phyloP scores from a whole-genome alignment of 2,113 vertebrate species.

The Paratilapia polleni region DNA sequence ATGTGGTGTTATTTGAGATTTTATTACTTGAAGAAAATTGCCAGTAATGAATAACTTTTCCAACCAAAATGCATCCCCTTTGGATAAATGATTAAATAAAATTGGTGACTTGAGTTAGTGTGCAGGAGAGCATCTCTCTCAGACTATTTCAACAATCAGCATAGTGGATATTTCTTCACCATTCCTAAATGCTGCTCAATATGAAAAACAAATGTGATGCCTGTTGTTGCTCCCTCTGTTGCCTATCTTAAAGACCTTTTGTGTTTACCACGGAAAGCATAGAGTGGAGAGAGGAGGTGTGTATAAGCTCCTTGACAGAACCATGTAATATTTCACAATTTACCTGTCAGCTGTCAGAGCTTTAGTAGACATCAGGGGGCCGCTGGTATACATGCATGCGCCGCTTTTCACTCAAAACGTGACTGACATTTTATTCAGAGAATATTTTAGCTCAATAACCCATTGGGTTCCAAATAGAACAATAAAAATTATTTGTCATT shows the following conservation, averaged over 20 bases:
- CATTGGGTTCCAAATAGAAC: background rate
- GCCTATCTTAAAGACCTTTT: slow-evolving; percentile 17
- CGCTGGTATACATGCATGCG: slow-evolving; percentile 29
- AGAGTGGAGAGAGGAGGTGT: slow-evolving; percentile 9
- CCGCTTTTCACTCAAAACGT: slow-evolving; percentile 26
- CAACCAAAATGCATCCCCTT: background rate
- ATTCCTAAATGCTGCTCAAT: background rate
- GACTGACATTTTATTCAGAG: slow-evolving; percentile 32
- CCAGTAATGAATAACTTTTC: slow-evolving; percentile 3
- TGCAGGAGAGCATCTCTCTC: background rate
- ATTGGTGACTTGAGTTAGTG: background rate
- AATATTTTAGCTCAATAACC: background rate
- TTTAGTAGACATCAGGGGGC: slow-evolving; percentile 42
- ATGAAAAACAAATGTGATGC: slow-evolving; percentile 18
- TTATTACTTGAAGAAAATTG: slow-evolving; percentile 1
- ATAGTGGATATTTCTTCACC: background rate
- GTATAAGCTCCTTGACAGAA: slow-evolving; percentile 56
- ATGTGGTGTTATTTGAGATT: background rate
- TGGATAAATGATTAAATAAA: background rate
- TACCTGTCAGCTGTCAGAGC: slow-evolving; percentile 68
- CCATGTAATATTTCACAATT: slow-evolving; percentile 65
- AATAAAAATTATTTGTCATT: background rate
- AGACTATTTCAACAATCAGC: background rate
- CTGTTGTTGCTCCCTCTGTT: background rate
- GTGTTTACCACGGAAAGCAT: slow-evolving; percentile 29